Conservation (phyloP, 2,797 vertebrate species). For the Ceyx erithaca region DNA sequence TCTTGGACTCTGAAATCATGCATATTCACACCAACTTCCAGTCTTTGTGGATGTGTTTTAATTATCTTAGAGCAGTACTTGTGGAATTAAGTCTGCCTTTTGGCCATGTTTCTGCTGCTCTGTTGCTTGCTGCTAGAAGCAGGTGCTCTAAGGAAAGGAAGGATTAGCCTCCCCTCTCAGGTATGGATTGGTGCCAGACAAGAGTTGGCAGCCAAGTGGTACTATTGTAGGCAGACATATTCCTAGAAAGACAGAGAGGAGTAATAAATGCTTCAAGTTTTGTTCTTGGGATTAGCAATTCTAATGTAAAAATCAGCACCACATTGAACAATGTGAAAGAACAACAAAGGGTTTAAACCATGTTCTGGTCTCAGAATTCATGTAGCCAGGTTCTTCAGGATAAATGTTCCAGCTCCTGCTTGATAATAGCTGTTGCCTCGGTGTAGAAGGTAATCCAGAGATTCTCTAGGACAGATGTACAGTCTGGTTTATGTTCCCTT, state of each 20-base stretch:
- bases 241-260: slow-evolving; percentile 46
- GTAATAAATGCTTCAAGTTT: slow-evolving; percentile 36
- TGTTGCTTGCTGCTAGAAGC: slow-evolving; percentile 60
- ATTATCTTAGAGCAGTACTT: slow-evolving; percentile 51
- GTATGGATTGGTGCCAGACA: slow-evolving; percentile 55
- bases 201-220: slow-evolving; percentile 37
- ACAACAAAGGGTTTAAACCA: neutral
- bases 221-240: slow-evolving; percentile 37
- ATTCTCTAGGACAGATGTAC: neutral
- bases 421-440: neutral
- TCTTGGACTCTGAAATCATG: slow-evolving; percentile 33
- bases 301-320: neutral
- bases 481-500: neutral
- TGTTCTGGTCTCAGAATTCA: neutral
- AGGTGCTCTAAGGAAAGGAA: slow-evolving; percentile 61
- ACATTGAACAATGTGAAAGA: neutral
- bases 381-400: neutral
- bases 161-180: slow-evolving; percentile 58
- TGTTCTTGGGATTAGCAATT: slow-evolving; percentile 13
- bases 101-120: slow-evolving; percentile 56
- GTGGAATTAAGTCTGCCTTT: slow-evolving; percentile 57
- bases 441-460: neutral
- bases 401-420: neutral
- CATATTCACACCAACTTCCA: slow-evolving; percentile 29
- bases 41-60: slow-evolving; percentile 56